Conservation (phyloP, 2,113 vertebrate genomes). For the Microtus montanus region DNA sequence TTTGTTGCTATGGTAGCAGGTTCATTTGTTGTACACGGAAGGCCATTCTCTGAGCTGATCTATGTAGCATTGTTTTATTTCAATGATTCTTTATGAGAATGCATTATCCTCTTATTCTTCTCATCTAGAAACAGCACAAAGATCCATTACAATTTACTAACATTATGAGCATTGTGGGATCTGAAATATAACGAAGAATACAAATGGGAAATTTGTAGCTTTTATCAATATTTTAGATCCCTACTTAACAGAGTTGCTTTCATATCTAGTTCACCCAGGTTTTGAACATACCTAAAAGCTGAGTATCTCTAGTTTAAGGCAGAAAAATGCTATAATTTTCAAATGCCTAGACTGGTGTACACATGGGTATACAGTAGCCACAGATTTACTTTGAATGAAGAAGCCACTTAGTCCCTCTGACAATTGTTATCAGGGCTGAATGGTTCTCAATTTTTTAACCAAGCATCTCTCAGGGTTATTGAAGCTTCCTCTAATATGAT, state of each 20-base stretch:
- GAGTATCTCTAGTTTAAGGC: slow-evolving; percentile 33
- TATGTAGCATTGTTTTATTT: slow-evolving; percentile 7
- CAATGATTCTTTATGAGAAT: slow-evolving; percentile 3
- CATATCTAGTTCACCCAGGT: slow-evolving; percentile 41
- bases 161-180: slow-evolving; percentile 41
- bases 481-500: slow-evolving; percentile 50
- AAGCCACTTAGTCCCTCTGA: slow-evolving; percentile 51
- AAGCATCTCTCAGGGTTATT: slow-evolving; percentile 48
- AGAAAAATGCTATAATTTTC: slow-evolving; percentile 11
- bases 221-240: slow-evolving; percentile 34
- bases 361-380: background rate
- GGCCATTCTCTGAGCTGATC: background rate
- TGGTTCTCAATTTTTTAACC: slow-evolving; percentile 50
- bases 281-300: slow-evolving; percentile 45
- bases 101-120: background rate
- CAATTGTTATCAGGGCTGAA: slow-evolving; percentile 63
- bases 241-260: slow-evolving; percentile 16
- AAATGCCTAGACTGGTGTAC: slow-evolving; percentile 11
- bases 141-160: slow-evolving; percentile 10
- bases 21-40: background rate
- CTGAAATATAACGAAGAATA: background rate
- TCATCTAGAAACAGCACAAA: slow-evolving; percentile 28
- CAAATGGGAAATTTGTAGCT: slow-evolving; percentile 8
- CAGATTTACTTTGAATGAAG: slow-evolving; percentile 62
- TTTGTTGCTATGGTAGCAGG: background rate